Evolutionary conservation across 2,888 invertebrate genomes (phyloP).

Genomic region (Cordylochernes scorpioides): DNA sequence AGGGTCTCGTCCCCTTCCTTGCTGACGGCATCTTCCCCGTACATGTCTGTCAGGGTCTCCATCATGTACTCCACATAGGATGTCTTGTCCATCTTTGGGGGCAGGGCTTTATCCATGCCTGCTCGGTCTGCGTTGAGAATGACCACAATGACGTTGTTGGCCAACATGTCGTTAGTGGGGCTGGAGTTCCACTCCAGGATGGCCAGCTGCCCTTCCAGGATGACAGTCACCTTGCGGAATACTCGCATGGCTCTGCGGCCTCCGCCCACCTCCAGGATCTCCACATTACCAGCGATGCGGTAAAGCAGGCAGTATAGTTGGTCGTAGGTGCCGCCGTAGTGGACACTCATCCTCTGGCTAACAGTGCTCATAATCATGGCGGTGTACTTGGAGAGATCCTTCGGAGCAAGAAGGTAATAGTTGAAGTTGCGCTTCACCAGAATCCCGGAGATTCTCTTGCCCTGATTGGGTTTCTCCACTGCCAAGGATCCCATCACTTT

Average conservation of each 20-base stretch:
- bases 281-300: conserved; percentile 18
- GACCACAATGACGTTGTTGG: conserved; percentile 72
- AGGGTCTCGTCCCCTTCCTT: conserved; percentile 74
- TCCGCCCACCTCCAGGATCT: conserved; percentile 29
- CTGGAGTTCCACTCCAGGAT: conserved; percentile 81
- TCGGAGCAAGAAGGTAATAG: conserved; percentile 72
- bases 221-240: conserved; percentile 54
- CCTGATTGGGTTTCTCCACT: conserved; percentile 46
- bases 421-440: conserved; percentile 91
- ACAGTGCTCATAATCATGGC: conserved; percentile 80
- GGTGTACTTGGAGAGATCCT: conserved; percentile 80
- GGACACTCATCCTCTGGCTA: conserved; percentile 66
- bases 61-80: conserved; percentile 75
- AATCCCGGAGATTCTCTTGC: conserved; percentile 58
- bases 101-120: conserved; percentile 6
- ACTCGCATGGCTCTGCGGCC: conserved; percentile 40
- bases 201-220: conserved; percentile 49
- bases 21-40: conserved; percentile 72
- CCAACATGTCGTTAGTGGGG: conserved; percentile 91
- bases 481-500: conserved; percentile 90
- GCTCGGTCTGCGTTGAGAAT: conserved; percentile 48
- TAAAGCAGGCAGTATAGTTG: conserved; percentile 19
- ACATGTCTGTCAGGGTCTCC: conserved; percentile 77
- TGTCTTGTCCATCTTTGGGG: conserved; percentile 49
- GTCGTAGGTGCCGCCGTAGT: conserved; percentile 46